A percentile compares a stretch with the other conserved stretches of the same genome.
phyloP scores from a whole-genome alignment of 2,888 invertebrate species.

The Acrobasis suavella region DNA sequence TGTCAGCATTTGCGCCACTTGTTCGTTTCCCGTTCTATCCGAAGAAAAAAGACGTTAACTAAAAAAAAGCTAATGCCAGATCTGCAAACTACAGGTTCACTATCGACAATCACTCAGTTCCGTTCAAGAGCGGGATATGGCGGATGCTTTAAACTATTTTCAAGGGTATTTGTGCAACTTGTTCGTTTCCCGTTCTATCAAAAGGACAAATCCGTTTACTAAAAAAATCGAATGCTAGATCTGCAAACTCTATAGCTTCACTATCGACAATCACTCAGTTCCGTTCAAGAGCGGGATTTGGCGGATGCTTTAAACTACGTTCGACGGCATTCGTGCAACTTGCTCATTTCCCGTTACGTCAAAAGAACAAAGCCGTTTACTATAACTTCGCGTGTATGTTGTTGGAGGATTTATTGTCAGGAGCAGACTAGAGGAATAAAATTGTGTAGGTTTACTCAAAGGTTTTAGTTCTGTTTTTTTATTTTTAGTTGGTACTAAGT shows the following conservation, averaged over 20 bases:
- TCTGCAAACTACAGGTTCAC: not conserved
- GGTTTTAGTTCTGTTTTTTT: no score
- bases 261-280: slow-evolving; percentile 3
- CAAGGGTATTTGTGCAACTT: not conserved
- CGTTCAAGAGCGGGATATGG: not conserved
- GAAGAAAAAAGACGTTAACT: no score
- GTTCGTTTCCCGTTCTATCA: slow-evolving; percentile 3
- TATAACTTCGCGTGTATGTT: slow-evolving; percentile 6
- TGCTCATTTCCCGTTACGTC: slow-evolving; percentile 3
- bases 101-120: slow-evolving; percentile 6
- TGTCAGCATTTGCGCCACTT: not conserved
- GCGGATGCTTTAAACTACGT: slow-evolving; percentile 14
- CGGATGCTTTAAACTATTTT: slow-evolving; percentile 14
- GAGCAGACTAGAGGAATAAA: not conserved
- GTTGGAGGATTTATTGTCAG: not conserved
- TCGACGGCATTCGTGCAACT: not conserved
- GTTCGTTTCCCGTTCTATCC: no score
- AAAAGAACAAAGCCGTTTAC: slow-evolving; percentile 11
- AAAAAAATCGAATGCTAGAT: no score
- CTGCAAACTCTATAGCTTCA: not conserved
- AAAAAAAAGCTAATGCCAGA: no score
- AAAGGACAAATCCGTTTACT: slow-evolving; percentile 6
- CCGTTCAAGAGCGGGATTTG: slow-evolving; percentile 3
- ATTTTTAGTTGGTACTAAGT: no score
- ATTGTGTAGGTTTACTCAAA: not conserved